A percentile compares a stretch with the other conserved stretches of the same genome.
These are phyloP conservation scores for Sinosuthora webbiana DNA, from an alignment of 2,113 vertebrate genomes.

Conservation along the genomic window DNA sequence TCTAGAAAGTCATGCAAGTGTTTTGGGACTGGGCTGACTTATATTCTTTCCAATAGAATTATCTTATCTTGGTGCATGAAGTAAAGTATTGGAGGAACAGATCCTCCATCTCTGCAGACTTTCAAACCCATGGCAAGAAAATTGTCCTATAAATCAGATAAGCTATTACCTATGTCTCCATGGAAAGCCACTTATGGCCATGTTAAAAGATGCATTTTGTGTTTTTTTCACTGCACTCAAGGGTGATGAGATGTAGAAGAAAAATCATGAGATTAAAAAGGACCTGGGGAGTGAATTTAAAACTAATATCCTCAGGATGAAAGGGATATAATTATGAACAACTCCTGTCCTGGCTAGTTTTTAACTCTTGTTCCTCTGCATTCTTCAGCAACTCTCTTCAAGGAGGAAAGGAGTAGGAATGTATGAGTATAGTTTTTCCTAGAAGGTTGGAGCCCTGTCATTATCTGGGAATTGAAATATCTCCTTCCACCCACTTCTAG, in stretches of 20 bases:
- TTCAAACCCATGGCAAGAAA: slow-evolving; percentile 10
- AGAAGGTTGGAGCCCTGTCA: neutral
- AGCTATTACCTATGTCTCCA: neutral
- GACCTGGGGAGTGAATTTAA: neutral
- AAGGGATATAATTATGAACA: neutral
- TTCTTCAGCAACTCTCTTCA: neutral
- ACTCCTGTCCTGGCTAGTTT: neutral
- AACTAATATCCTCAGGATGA: neutral
- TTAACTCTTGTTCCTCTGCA: neutral
- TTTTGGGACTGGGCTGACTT: neutral
- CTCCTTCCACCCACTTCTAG: neutral
- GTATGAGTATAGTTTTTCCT: neutral
- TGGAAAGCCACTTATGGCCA: neutral
- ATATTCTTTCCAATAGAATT: neutral
- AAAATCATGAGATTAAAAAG: slow-evolving; percentile 7
- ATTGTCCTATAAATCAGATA: slow-evolving; percentile 45
- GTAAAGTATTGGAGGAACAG: neutral
- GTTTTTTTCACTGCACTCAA: slow-evolving; percentile 10
- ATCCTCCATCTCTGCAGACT: slow-evolving; percentile 34
- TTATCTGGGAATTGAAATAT: neutral
- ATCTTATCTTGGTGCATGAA: neutral
- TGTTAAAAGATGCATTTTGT: slow-evolving; percentile 37
- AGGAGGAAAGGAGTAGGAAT: neutral
- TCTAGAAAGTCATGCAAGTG: neutral
- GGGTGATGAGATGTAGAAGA: slow-evolving; percentile 1